Evolutionary conservation across 2,888 invertebrate species (phyloP), one percentile per base, ranked within the genome.

Genomic region (Pterostichus niger): DNA sequence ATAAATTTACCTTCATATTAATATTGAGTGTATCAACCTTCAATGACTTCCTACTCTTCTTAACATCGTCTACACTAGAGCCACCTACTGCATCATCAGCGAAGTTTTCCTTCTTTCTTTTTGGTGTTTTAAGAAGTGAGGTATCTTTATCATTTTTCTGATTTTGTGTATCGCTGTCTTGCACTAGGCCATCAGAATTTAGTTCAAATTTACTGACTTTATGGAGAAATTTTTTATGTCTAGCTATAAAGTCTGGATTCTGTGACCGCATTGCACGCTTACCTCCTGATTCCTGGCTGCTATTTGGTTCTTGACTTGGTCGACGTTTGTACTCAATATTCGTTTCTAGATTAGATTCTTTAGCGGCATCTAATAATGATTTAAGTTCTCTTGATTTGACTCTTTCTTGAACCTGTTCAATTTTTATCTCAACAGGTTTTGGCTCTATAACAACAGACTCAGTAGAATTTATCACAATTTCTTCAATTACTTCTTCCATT

Each of bases 291-390:
- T 76, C 78, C 54, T 71, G 75, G 17, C 84, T 68, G 46, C 75
- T 84, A 1, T 11, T 7, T 33, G 90, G 90, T 6, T 90, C 86
- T 33, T 91, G 88, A 75, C 88, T 88, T 40, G 40, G 6, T 86
- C 91, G 92, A 10, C 90, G 90, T 79, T 91, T 89, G 84, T 90
- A 90, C 31, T 90, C 89, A 84, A 89, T 89, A 80, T 93, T 93
- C 68, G 91, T 88, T 49, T 90, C 89, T 49, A 95, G 92, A 87
- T 94, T 93, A 0, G 94, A 94, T 86, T 94, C 94, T 87, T 93
- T 94, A 31, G 94, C 93, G 11, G 94, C 92, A 40, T 93, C 93
- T 84, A 94, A 92, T 31, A 95, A 89, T 0, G 92, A 93, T 85
- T 92, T 91, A 82, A 94, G 89, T 88, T 95, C 94, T 84, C 93